These are phyloP conservation scores for Agapornis canus DNA, from an alignment of 2,797 vertebrate genomes.

Conservation along the genomic window DNA sequence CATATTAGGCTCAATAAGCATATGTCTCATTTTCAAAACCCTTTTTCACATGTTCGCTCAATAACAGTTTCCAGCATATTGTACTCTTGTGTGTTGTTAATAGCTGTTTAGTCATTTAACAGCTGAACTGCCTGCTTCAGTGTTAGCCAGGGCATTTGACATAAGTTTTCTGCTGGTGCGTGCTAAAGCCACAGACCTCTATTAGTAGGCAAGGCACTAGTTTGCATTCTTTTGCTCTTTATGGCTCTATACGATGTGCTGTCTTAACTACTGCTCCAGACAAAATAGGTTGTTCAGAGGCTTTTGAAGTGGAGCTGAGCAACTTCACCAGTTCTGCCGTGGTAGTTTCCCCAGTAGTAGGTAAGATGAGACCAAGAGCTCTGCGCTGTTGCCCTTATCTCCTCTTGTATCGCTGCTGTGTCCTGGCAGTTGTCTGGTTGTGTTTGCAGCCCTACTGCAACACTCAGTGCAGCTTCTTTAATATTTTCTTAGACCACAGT, in stretches of 20 bases:
- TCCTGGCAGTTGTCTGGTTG: neutral
- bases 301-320: neutral
- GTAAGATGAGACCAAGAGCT: neutral
- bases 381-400: neutral
- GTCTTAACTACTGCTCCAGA: neutral
- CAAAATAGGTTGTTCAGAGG: neutral
- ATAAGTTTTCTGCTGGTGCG: neutral
- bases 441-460: neutral
- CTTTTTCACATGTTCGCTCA: neutral
- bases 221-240: neutral
- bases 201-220: neutral
- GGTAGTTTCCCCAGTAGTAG: neutral
- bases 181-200: neutral
- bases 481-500: neutral
- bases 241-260: neutral
- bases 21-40: neutral
- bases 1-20: neutral
- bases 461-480: neutral
- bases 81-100: conserved; percentile 1
- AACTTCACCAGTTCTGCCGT: neutral
- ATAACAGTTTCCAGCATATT: neutral
- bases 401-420: neutral
- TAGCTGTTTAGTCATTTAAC: conserved; percentile 36
- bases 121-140: neutral
- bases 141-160: neutral